Evolutionary conservation across 2,888 invertebrate genomes (phyloP).

Genomic region (Esperia sulphurella): DNA sequence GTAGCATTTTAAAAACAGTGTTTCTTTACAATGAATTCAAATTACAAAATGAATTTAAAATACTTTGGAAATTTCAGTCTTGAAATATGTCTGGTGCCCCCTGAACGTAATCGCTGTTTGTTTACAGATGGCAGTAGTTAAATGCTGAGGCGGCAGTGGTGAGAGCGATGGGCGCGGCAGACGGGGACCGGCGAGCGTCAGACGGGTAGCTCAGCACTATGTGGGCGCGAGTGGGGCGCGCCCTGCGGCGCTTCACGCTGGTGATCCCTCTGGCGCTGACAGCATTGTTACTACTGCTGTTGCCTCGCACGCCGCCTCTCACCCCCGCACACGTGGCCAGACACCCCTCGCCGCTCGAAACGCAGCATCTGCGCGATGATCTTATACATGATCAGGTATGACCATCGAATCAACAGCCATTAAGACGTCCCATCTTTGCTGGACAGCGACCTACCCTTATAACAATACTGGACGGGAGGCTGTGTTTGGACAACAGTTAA

Average conservation of each 20-base stretch:
- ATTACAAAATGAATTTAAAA: too few relatives aligned
- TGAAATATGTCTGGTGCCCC: too few relatives aligned
- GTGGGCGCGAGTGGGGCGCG: conserved; percentile 65
- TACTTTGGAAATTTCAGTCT: too few relatives aligned
- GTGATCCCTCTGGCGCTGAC: conserved; percentile 74
- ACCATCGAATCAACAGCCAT: background rate
- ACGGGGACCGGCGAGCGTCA: conserved; percentile 16
- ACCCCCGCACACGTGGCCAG: conserved; percentile 28
- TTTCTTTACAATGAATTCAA: too few relatives aligned
- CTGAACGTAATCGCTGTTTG: too few relatives aligned
- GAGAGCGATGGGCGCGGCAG: conserved; percentile 19
- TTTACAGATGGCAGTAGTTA: background rate
- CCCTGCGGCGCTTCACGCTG: conserved; percentile 65
- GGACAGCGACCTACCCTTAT: too few relatives aligned
- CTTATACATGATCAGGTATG: conserved; percentile 30
- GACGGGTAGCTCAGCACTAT: conserved; percentile 30
- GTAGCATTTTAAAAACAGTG: too few relatives aligned
- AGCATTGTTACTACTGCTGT: conserved; percentile 71
- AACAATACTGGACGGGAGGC: too few relatives aligned
- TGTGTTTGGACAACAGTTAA: too few relatives aligned
- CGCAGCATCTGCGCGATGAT: conserved; percentile 30
- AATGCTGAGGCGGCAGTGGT: background rate
- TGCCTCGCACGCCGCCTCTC: conserved; percentile 59
- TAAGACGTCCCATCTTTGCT: background rate
- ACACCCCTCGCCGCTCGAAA: conserved; percentile 25